Evolutionary conservation across 2,888 invertebrate genomes (phyloP).

Genomic region (Adineta ricciae): DNA sequence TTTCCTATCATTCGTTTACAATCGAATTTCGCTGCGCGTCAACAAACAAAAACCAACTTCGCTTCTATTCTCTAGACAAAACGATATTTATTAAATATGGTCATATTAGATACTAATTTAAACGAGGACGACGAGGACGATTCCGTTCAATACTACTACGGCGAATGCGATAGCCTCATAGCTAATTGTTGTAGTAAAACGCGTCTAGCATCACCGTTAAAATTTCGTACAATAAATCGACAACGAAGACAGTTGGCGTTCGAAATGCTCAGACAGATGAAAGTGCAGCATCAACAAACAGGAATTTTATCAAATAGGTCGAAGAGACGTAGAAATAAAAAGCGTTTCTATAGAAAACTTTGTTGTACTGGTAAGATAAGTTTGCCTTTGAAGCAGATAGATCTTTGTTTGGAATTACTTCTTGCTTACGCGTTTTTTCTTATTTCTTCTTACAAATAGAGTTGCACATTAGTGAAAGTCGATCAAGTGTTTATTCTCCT

Average conservation of each 20-base stretch:
- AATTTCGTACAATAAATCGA: not conserved
- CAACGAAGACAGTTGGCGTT: not conserved
- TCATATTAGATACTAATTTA: not conserved
- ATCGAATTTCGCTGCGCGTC: not conserved
- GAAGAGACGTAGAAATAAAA: not conserved
- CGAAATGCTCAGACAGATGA: not conserved
- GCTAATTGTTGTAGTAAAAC: not conserved
- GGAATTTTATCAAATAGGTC: not conserved
- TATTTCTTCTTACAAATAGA: not conserved
- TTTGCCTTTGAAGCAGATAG: not conserved
- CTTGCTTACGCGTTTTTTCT: not conserved
- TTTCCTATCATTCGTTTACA: not conserved
- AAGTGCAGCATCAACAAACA: not conserved
- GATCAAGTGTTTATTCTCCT: not conserved
- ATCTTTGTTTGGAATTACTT: not conserved
- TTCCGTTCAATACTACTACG: not conserved
- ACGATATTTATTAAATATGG: not conserved
- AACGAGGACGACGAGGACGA: not conserved
- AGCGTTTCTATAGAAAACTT: not conserved
- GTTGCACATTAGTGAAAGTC: slow-evolving; percentile 1
- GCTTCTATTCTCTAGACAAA: not conserved
- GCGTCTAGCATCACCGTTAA: not conserved
- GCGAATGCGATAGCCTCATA: not conserved
- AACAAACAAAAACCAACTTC: not conserved
- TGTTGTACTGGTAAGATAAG: slow-evolving; percentile 2